phyloP scores from a whole-genome alignment of 2,113 vertebrate species.

The Azemiops feae region DNA sequence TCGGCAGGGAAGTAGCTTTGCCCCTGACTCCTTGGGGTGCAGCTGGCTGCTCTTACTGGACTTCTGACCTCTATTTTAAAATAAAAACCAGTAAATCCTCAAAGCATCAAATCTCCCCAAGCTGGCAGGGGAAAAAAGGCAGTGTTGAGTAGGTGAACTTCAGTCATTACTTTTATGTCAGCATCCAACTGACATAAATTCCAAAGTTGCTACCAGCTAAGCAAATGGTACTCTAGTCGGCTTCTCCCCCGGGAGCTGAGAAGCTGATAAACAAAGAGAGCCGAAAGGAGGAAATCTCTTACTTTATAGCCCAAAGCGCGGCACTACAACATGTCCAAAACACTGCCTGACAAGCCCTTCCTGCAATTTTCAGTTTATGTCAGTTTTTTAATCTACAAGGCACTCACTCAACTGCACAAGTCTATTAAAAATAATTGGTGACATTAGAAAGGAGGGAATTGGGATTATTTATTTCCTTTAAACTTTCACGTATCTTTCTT shows the following conservation, averaged over 20 bases:
- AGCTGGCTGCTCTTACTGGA: not conserved
- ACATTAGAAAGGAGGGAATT: not conserved
- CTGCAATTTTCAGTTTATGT: not conserved
- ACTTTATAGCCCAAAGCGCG: constrained; percentile 5
- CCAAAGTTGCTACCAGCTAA: constrained; percentile 40
- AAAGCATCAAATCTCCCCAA: not conserved
- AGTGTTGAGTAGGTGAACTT: not conserved
- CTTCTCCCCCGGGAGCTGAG: not conserved
- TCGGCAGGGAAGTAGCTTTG: too few relatives aligned
- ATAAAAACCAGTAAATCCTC: not conserved
- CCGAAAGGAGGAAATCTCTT: not conserved
- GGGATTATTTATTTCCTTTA: too few relatives aligned
- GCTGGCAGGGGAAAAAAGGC: not conserved
- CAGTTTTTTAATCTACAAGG: not conserved
- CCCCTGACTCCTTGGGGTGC: too few relatives aligned
- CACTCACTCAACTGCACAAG: not conserved
- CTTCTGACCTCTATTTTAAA: not conserved
- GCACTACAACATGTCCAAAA: not conserved
- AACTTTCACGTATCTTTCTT: not conserved
- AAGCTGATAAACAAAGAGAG: not conserved
- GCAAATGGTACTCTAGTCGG: not conserved
- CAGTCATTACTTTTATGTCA: not conserved
- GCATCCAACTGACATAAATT: not conserved
- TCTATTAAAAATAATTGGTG: not conserved
- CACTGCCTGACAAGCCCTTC: not conserved